Conservation (phyloP, 2,888 invertebrate genomes). For the Nomada fabriciana region DNA sequence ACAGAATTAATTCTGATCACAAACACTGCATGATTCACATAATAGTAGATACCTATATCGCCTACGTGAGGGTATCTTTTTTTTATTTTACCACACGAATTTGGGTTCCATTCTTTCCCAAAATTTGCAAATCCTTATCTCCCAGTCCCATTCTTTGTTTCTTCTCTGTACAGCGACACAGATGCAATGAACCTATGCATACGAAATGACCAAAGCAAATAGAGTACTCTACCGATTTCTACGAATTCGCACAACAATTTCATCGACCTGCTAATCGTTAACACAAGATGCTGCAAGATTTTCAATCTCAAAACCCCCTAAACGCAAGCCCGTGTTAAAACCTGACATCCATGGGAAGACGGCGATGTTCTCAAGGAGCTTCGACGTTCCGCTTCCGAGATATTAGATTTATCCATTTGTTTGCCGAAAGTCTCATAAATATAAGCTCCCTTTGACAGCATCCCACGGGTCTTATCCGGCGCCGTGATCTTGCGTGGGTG, state of each 20-base stretch:
- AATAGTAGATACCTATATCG: too few species aligned
- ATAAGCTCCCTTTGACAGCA: slow-evolving; percentile 83
- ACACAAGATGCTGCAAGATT: slow-evolving; percentile 14
- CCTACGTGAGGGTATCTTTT: too few species aligned
- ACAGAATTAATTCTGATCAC: too few species aligned
- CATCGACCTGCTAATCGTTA: slow-evolving; percentile 11
- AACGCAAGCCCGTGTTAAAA: neutral
- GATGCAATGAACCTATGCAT: too few species aligned
- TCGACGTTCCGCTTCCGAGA: slow-evolving; percentile 70
- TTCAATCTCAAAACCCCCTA: slow-evolving; percentile 14
- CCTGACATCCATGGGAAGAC: slow-evolving; percentile 35
- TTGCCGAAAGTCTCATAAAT: slow-evolving; percentile 84
- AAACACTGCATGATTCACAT: too few species aligned
- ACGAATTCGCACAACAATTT: neutral
- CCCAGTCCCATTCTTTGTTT: too few species aligned
- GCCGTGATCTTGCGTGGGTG: slow-evolving; percentile 74
- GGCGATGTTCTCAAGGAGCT: slow-evolving; percentile 65
- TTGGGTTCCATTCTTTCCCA: too few species aligned
- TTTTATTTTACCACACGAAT: too few species aligned
- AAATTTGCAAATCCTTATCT: too few species aligned
- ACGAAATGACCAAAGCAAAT: too few species aligned
- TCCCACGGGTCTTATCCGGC: slow-evolving; percentile 79
- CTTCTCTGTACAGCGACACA: too few species aligned
- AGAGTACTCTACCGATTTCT: too few species aligned
- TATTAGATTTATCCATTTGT: slow-evolving; percentile 84